Evolutionary conservation across 2,113 vertebrate genomes (phyloP).

Genomic region (Corythornis madagascariensis): DNA sequence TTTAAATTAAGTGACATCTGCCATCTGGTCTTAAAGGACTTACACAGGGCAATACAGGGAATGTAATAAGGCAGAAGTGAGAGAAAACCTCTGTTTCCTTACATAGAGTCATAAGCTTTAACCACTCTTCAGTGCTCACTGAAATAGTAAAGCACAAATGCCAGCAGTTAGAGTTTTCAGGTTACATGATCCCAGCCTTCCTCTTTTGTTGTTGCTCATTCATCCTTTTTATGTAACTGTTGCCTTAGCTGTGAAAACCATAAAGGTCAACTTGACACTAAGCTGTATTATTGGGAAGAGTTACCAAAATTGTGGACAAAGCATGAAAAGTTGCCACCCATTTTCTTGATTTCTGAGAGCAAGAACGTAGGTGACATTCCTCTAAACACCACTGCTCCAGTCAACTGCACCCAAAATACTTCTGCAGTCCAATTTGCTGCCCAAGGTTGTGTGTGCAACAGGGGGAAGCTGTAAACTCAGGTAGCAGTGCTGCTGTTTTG

Average conservation of each 20-base stretch:
- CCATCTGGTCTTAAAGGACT: neutral
- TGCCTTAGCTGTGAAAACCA: slow-evolving; percentile 27
- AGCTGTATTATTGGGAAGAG: slow-evolving; percentile 13
- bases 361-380: neutral
- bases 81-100: neutral
- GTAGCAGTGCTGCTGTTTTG: neutral
- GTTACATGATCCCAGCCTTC: slow-evolving; percentile 3
- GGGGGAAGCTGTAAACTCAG: neutral
- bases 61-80: neutral
- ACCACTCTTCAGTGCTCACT: neutral
- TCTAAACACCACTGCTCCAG: neutral
- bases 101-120: neutral
- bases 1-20: neutral
- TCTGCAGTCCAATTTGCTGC: neutral
- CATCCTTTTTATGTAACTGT: slow-evolving; percentile 57
- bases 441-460: neutral
- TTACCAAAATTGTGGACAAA: neutral
- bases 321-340: neutral
- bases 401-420: neutral
- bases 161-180: neutral
- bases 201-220: slow-evolving; percentile 54
- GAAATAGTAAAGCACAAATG: neutral
- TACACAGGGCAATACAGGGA: neutral
- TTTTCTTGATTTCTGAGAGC: neutral
- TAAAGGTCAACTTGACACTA: slow-evolving; percentile 33